Conservation (phyloP, 1,140 invertebrate species). For the Pseudomyrmex pallidus region DNA sequence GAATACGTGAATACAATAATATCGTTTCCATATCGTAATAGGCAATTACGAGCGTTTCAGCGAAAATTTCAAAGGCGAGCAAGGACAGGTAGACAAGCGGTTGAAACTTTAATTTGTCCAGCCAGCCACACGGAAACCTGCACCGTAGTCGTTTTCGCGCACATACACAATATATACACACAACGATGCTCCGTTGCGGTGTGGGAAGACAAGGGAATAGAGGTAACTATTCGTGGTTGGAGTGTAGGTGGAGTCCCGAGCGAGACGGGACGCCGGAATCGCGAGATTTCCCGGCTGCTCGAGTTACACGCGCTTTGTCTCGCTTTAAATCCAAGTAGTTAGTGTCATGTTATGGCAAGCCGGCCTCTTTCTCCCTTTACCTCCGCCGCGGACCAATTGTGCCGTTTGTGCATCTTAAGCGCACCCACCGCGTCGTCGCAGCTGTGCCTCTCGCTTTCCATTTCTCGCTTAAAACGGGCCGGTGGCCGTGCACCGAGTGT, state of each 20-base stretch:
- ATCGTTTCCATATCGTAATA: slow-evolving; percentile 12
- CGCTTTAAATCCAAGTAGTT: slow-evolving; percentile 79
- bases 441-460: slow-evolving; percentile 58
- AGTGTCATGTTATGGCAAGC: slow-evolving; percentile 78
- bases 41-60: slow-evolving; percentile 28
- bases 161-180: not conserved
- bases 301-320: slow-evolving; percentile 80
- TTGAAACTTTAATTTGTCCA: slow-evolving; percentile 54
- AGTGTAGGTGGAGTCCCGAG: slow-evolving; percentile 20
- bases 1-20: not conserved
- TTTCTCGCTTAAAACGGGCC: slow-evolving; percentile 17
- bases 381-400: slow-evolving; percentile 55
- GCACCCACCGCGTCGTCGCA: slow-evolving; percentile 42
- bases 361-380: slow-evolving; percentile 1
- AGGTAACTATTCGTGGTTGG: slow-evolving; percentile 18
- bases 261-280: slow-evolving; percentile 65
- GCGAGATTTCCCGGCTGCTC: slow-evolving; percentile 80
- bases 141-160: not conserved
- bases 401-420: slow-evolving; percentile 52
- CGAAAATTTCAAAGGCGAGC: slow-evolving; percentile 39
- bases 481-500: not conserved
- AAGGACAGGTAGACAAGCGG: slow-evolving; percentile 25
- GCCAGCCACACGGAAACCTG: slow-evolving; percentile 49
- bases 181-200: not conserved
- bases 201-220: slow-evolving; percentile 10